Evolutionary conservation across 2,797 vertebrate species (phyloP), one percentile per base, ranked within the genome.

Genomic region (Dryobates pubescens): DNA sequence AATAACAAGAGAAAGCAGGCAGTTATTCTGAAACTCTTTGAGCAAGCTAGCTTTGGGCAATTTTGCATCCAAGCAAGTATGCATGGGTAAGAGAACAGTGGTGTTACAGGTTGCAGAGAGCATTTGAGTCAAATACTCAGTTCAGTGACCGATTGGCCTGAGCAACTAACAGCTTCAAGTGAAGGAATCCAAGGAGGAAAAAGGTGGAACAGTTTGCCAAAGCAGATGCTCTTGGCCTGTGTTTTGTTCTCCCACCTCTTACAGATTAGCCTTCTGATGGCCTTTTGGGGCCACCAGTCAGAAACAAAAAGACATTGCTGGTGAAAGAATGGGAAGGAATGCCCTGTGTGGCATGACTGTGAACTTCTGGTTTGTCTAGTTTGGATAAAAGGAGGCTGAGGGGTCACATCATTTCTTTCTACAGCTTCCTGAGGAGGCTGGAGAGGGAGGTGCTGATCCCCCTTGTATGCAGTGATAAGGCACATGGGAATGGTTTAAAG

Each of bases 71-170:
- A 30, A 43, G 49, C 30, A 54, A 76, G 23, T 30, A 80, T 34
- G 56, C 0, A 0, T 49, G 12, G 16, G 6, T 57, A 63, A 79
- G 87, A 45, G 23, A n/a, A 6, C 22, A 45, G 26, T 4, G 10
- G 5, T 58, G 16, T 9, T 64, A 23, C 6, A 70, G 27, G 26
- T 65, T 62, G 29, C 56, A 68, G 43, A 47, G 45, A 63, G 53
- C 30, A 38, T 38, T 76, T 27, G 43, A 56, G 45, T 47, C 29
- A 32, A 8, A 32, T 23, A 7, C 34, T 69, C 3, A 0, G 4
- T 54, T 87, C 34, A 47, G 47, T 32, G 53, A 38, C n/a, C 24
- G 17, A 30, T 3, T 30, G 18, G 29, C 47, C 34, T 8, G 38
- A 71, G 10, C 2, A 0, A 27, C 26, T 47, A n/a, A 10, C 1